Conservation (phyloP, 2,113 vertebrate species). For the Xiphophorus maculatus region DNA sequence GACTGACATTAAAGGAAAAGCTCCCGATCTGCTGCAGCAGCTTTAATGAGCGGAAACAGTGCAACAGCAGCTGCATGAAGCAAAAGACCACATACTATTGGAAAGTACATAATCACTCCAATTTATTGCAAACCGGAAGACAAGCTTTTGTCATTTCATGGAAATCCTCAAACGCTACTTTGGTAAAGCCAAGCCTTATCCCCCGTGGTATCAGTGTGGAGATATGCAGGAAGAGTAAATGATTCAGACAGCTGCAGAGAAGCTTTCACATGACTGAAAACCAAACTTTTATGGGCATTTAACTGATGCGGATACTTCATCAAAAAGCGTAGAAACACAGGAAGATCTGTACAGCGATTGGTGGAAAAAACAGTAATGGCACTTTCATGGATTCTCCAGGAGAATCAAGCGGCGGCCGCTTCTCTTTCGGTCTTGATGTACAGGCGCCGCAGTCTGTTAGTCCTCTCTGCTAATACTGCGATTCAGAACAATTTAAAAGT, state of each 20-base stretch:
- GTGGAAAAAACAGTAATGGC: slow-evolving; percentile 22
- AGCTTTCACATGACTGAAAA: slow-evolving; percentile 12
- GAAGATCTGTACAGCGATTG: slow-evolving; percentile 41
- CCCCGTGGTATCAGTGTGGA: slow-evolving; percentile 15
- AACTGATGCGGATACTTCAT: slow-evolving; percentile 31
- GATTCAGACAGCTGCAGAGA: slow-evolving; percentile 40
- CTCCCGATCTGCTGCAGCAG: not conserved
- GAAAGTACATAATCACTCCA: slow-evolving; percentile 46
- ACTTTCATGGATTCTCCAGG: slow-evolving; percentile 32
- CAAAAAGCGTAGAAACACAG: slow-evolving; percentile 31
- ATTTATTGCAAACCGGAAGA: slow-evolving; percentile 61
- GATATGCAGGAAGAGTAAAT: slow-evolving; percentile 21
- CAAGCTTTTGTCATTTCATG: slow-evolving; percentile 35
- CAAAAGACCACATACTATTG: slow-evolving; percentile 46
- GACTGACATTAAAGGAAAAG: not conserved
- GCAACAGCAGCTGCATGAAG: not conserved
- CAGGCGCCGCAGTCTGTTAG: not conserved
- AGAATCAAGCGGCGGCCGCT: slow-evolving; percentile 1
- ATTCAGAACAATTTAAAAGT: not conserved
- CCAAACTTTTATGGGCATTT: slow-evolving; percentile 30
- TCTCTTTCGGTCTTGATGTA: not conserved
- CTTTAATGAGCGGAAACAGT: too few species aligned
- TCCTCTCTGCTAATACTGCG: not conserved
- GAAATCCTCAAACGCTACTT: slow-evolving; percentile 23
- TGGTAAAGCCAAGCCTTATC: slow-evolving; percentile 4